Conservation (phyloP, 2,113 vertebrate species). For the Epinephelus lanceolatus region DNA sequence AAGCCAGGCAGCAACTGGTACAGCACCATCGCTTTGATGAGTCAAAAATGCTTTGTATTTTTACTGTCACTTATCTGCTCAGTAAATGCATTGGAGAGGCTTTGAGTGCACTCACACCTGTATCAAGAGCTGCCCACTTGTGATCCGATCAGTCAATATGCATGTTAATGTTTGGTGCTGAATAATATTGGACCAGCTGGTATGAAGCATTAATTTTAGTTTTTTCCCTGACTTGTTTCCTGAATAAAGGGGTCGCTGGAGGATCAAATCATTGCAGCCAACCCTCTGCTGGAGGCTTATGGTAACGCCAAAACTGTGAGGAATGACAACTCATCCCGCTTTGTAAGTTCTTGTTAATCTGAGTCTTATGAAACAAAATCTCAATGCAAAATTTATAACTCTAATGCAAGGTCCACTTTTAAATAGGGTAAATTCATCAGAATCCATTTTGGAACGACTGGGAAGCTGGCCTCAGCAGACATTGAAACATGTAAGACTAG, state of each 20-base stretch:
- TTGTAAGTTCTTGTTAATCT: slow-evolving; percentile 82
- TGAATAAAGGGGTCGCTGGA: slow-evolving; percentile 89
- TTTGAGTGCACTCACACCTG: too few relatives aligned
- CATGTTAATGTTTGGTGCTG: too few relatives aligned
- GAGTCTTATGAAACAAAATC: neutral
- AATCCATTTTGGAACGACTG: slow-evolving; percentile 72
- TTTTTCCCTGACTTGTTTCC: slow-evolving; percentile 42
- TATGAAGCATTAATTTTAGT: neutral
- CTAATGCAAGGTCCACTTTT: neutral
- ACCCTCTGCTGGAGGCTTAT: slow-evolving; percentile 88
- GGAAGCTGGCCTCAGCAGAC: slow-evolving; percentile 75
- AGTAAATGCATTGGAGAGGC: too few relatives aligned
- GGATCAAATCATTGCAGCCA: slow-evolving; percentile 88
- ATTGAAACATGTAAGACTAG: slow-evolving; percentile 77
- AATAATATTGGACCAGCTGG: neutral
- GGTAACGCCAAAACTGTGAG: slow-evolving; percentile 92
- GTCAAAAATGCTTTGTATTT: too few relatives aligned
- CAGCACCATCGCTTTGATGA: too few relatives aligned
- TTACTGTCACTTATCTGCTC: too few relatives aligned
- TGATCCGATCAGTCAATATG: too few relatives aligned
- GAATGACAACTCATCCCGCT: slow-evolving; percentile 92
- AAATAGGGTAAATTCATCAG: slow-evolving; percentile 78
- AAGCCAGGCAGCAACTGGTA: too few relatives aligned
- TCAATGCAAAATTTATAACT: neutral
- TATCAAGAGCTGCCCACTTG: too few relatives aligned